Conservation (phyloP, 2,797 vertebrate genomes). For the Petrocephalus sullivani region DNA sequence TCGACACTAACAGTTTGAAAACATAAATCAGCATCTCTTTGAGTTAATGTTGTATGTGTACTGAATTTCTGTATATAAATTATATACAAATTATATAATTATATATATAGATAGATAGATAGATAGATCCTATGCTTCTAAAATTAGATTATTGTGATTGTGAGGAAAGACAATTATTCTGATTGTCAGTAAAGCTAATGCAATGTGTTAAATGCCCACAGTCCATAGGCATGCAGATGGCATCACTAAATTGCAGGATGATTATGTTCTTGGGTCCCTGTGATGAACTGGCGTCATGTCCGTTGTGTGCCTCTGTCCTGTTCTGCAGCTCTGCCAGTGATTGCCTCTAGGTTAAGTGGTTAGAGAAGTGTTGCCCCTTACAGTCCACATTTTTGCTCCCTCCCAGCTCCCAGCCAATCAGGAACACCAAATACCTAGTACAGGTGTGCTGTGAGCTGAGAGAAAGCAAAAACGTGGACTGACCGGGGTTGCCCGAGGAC, state of each 20-base stretch:
- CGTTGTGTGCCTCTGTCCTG: neutral
- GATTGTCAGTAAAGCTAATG: neutral
- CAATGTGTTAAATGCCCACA: neutral
- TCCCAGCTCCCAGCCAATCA: no score
- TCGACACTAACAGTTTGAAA: neutral
- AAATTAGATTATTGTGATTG: neutral
- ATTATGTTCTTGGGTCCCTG: neutral
- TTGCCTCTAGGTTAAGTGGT: neutral
- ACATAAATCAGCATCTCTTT: neutral
- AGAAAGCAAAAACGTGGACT: no score
- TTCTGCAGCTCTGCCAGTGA: neutral
- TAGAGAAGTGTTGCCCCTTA: neutral
- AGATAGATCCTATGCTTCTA: neutral
- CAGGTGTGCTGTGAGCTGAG: no score
- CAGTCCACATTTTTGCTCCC: no score
- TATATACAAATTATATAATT: neutral
- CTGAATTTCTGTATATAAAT: neutral
- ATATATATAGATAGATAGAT: neutral
- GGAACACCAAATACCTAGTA: no score
- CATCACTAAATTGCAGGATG: neutral
- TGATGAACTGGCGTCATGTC: neutral
- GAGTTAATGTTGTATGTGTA: neutral
- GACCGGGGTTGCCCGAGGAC: no score
- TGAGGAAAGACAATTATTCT: no score
- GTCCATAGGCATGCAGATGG: neutral